phyloP scores from a whole-genome alignment of 1,140 invertebrate genomes.

The Drosophila triauraria region DNA sequence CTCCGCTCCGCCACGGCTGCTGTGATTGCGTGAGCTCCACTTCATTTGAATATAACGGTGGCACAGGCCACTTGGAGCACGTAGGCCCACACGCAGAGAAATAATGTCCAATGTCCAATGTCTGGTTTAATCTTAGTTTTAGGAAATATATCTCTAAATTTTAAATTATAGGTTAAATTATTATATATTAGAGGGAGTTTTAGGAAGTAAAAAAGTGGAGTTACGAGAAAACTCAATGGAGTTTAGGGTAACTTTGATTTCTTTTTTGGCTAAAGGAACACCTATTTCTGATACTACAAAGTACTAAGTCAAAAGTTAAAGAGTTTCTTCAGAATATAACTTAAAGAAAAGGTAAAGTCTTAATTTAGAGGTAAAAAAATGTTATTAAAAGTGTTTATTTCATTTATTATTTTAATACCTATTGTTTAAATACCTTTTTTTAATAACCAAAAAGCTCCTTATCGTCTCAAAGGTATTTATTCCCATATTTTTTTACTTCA shows the following conservation, averaged over 20 bases:
- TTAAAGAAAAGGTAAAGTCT: no score
- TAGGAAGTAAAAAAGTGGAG: no score
- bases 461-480: background rate
- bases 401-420: background rate
- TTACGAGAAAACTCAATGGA: no score
- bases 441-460: background rate
- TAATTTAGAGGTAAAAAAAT: no score
- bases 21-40: conserved; percentile 43
- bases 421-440: background rate
- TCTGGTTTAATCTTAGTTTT: no score
- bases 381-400: background rate
- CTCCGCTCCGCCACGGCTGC: conserved; percentile 9
- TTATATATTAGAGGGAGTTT: no score
- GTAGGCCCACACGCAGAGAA: conserved; percentile 43
- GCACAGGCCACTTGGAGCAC: conserved; percentile 41
- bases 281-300: no score
- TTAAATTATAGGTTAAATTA: no score
- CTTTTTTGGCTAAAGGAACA: no score
- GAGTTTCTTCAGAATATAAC: no score
- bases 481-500: background rate
- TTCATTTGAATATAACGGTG: conserved; percentile 58
- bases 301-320: no score
- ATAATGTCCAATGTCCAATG: background rate
- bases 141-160: background rate
- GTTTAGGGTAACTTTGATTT: no score